Conservation (phyloP, 2,113 vertebrate genomes). For the Emydura subglobosa region DNA sequence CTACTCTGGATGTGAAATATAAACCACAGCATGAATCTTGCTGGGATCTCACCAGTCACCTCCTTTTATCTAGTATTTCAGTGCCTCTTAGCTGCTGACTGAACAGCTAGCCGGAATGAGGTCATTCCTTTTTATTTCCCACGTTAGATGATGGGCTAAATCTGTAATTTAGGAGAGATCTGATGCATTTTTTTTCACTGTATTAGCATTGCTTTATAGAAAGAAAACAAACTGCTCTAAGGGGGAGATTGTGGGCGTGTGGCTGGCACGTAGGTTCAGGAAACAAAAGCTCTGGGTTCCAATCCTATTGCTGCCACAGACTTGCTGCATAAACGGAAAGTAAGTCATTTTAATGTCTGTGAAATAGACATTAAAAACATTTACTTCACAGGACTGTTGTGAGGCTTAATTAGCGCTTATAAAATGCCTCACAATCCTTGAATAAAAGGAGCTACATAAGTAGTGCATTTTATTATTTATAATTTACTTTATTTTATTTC, state of each 20-base stretch:
- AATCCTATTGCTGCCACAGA: not conserved
- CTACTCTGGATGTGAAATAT: not conserved
- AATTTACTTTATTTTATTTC: constrained; percentile 12
- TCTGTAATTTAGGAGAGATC: not conserved
- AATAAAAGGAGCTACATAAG: not conserved
- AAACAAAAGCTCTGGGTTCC: not conserved
- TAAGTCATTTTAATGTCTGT: not conserved
- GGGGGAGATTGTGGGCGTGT: not conserved
- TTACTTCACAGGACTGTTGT: not conserved
- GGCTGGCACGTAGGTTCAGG: not conserved
- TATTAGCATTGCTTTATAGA: not conserved
- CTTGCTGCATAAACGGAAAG: not conserved
- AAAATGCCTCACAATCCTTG: not conserved
- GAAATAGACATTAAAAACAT: not conserved
- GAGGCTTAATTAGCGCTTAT: not conserved
- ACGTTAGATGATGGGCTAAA: not conserved
- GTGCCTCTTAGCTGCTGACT: not conserved
- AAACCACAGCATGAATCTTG: not conserved
- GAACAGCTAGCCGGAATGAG: not conserved
- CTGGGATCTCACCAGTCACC: not conserved
- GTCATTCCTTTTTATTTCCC: not conserved
- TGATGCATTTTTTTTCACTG: not conserved
- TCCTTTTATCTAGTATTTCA: not conserved
- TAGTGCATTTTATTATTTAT: constrained; percentile 7
- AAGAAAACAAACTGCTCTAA: not conserved